A percentile compares a stretch with the other conserved stretches of the same genome.
These are phyloP conservation scores for Ciconia maguari DNA, from an alignment of 2,113 vertebrate genomes.

Conservation along the genomic window DNA sequence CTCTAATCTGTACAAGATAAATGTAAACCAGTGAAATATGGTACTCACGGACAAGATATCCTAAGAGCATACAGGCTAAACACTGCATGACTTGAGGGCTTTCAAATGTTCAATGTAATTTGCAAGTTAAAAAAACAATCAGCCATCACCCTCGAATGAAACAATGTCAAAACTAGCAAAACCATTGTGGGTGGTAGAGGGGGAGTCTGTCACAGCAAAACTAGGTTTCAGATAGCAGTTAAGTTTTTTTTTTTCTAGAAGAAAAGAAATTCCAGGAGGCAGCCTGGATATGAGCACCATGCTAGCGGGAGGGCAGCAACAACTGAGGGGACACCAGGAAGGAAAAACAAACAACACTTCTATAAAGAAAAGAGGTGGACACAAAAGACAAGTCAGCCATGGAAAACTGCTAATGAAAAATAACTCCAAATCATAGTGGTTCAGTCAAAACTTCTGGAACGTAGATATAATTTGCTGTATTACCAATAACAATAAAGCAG, in stretches of 20 bases:
- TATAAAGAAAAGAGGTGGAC: background rate
- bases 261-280: background rate
- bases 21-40: background rate
- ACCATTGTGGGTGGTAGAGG: background rate
- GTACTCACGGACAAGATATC: background rate
- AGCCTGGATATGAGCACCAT: background rate
- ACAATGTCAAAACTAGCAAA: background rate
- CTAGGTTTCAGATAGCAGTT: background rate
- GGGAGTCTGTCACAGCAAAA: background rate
- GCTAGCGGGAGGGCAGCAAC: background rate
- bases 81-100: background rate
- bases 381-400: background rate
- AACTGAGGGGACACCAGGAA: background rate
- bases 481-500: background rate
- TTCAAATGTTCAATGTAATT: background rate
- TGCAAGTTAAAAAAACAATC: background rate
- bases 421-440: background rate
- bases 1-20: background rate
- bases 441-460: background rate
- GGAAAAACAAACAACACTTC: background rate
- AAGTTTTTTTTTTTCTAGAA: background rate
- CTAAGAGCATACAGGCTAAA: background rate
- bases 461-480: background rate
- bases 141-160: background rate
- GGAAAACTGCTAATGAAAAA: background rate